Percentiles rank a stretch among this genome's conserved stretches.
phyloP scores from a whole-genome alignment of 92 coral and sea anemone genomes.

The Epizoanthus rinbou region DNA sequence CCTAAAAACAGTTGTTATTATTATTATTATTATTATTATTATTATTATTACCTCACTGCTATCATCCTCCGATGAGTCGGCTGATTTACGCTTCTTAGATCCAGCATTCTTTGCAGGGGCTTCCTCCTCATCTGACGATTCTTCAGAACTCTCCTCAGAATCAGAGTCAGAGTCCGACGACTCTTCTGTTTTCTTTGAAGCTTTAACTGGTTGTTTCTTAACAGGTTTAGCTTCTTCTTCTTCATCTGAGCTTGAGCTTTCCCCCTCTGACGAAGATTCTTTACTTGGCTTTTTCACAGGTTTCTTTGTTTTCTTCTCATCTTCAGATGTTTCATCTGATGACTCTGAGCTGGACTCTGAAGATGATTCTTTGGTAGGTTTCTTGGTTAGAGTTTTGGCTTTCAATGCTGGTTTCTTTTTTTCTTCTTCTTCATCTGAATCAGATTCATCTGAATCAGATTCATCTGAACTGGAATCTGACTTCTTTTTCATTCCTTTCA shows the following conservation, averaged over 20 bases:
- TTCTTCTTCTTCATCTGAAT: constrained; percentile 27
- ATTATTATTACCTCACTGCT: constrained; percentile 38
- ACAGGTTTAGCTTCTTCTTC: constrained; percentile 21
- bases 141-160: constrained; percentile 18
- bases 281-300: constrained; percentile 29
- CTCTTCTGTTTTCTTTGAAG: neutral
- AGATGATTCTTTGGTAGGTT: neutral
- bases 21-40: too few relatives aligned
- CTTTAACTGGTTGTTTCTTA: neutral
- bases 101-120: neutral
- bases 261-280: constrained; percentile 44
- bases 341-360: constrained; percentile 27
- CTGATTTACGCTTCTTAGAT: constrained; percentile 30
- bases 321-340: constrained; percentile 20
- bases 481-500: constrained; percentile 45
- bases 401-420: constrained; percentile 32
- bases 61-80: constrained; percentile 4
- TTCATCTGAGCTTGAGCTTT: constrained; percentile 43
- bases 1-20: too few relatives aligned
- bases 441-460: constrained; percentile 43
- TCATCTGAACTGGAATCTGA: constrained; percentile 51
- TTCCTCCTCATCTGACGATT: constrained; percentile 30
- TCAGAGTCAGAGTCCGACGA: constrained; percentile 2
- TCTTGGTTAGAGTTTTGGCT: constrained; percentile 19
- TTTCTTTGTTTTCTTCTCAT: constrained; percentile 14